Conservation (phyloP, 1,140 invertebrate genomes). For the Arctopsyche grandis region DNA sequence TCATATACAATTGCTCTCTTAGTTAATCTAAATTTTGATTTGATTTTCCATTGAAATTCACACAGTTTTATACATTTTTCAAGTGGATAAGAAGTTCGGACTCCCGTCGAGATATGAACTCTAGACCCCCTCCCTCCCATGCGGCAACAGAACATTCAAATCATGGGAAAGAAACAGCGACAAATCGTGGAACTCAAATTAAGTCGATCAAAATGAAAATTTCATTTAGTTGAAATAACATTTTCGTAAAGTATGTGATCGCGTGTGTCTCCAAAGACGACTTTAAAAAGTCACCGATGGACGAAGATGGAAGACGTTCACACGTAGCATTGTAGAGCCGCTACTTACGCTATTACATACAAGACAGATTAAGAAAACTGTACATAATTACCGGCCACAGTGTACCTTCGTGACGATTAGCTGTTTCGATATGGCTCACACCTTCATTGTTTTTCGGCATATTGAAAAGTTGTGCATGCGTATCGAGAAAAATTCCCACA, state of each 20-base stretch:
- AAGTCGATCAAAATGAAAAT: too few species aligned
- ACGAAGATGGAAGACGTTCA: conserved; percentile 37
- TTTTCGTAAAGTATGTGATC: too few species aligned
- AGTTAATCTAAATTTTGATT: too few species aligned
- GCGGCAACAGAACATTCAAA: too few species aligned
- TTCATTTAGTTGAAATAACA: too few species aligned
- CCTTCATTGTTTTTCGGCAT: conserved; percentile 27
- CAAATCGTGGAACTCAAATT: too few species aligned
- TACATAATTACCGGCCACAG: conserved; percentile 35
- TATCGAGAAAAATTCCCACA: too few species aligned
- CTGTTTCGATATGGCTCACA: conserved; percentile 39
- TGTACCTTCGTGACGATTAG: conserved; percentile 43
- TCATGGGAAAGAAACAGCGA: too few species aligned
- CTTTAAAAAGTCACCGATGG: too few species aligned
- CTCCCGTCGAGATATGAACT: not conserved
- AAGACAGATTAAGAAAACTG: conserved; percentile 42
- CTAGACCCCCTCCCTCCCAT: too few species aligned
- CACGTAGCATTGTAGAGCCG: conserved; percentile 35
- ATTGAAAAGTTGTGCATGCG: not conserved
- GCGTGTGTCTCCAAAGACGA: not conserved
- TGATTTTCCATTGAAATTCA: not conserved
- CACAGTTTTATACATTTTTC: not conserved
- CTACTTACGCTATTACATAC: conserved; percentile 20
- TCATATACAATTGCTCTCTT: too few species aligned
- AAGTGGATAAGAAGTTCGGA: not conserved